Percentiles rank a stretch among this genome's conserved stretches.
Evolutionary conservation across 2,113 vertebrate genomes (phyloP).

Genomic region (Lepus americanus): DNA sequence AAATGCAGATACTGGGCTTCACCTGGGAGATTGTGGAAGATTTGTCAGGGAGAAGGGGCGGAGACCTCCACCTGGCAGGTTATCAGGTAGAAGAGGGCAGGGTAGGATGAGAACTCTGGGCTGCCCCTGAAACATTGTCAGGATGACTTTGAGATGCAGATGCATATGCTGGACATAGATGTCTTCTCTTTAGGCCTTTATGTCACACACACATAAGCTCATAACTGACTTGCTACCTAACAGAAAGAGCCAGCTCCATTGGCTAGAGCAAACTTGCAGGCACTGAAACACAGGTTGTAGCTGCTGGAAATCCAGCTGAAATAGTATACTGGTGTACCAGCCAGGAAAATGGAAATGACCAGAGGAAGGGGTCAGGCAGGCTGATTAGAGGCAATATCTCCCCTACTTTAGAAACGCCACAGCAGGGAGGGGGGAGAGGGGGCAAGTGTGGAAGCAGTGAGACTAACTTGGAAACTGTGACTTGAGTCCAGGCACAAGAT

Average conservation of each 20-base stretch:
- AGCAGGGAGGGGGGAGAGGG: not conserved
- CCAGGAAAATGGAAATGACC: not conserved
- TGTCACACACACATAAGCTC: no score
- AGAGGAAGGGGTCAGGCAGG: not conserved
- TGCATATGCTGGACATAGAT: no score
- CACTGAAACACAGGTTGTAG: not conserved
- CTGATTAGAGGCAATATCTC: not conserved
- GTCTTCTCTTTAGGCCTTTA: no score
- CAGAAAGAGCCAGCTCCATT: not conserved
- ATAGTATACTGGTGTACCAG: not conserved
- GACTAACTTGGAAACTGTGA: not conserved
- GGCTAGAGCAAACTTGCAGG: not conserved
- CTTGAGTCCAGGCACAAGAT: not conserved
- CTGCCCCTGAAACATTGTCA: no score
- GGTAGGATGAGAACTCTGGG: no score
- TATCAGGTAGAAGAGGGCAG: no score
- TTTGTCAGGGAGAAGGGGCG: no score
- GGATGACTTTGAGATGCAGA: no score
- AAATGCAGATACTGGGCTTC: no score
- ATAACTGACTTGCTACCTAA: no score
- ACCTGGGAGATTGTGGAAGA: no score
- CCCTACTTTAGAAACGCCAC: not conserved
- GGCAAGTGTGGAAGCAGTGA: not conserved
- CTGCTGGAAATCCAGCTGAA: not conserved
- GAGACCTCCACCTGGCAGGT: no score